Percentiles rank a stretch among this genome's conserved stretches.
These are phyloP conservation scores for Hetaerina americana DNA, from an alignment of 1,140 invertebrate species.

Conservation along the genomic window DNA sequence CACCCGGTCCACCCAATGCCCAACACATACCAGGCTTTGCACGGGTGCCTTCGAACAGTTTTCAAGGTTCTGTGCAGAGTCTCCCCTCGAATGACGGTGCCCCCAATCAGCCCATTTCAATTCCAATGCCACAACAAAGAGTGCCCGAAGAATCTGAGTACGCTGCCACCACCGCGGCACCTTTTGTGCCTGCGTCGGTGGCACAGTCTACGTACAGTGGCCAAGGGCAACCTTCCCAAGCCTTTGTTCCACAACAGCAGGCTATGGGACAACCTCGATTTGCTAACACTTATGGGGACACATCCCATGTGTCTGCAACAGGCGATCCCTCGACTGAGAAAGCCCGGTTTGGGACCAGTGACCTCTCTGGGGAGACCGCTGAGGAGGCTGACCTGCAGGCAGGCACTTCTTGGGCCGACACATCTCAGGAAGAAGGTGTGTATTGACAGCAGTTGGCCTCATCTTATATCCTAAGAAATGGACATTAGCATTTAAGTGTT, in stretches of 20 bases:
- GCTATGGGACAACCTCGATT: neutral
- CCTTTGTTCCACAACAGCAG: slow-evolving; percentile 2
- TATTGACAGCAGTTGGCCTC: too few species aligned
- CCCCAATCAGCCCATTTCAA: slow-evolving; percentile 6
- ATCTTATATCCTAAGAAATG: too few species aligned
- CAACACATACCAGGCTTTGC: slow-evolving; percentile 11
- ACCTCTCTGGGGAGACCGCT: neutral
- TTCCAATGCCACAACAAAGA: slow-evolving; percentile 7
- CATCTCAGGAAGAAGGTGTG: neutral
- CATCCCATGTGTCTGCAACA: neutral
- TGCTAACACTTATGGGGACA: neutral
- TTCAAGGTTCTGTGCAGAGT: neutral
- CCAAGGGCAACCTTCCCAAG: neutral
- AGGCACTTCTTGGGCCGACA: neutral
- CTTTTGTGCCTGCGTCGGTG: neutral
- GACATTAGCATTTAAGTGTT: too few species aligned
- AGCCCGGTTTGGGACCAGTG: neutral
- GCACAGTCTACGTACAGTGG: neutral
- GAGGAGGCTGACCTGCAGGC: neutral
- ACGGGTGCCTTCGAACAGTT: neutral
- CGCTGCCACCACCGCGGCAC: neutral
- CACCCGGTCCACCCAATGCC: neutral
- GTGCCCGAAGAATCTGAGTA: neutral
- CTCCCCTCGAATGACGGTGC: neutral
- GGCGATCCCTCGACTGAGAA: neutral